Evolutionary conservation across 2,888 invertebrate species (phyloP).

Genomic region (Temnothorax ravouxi): DNA sequence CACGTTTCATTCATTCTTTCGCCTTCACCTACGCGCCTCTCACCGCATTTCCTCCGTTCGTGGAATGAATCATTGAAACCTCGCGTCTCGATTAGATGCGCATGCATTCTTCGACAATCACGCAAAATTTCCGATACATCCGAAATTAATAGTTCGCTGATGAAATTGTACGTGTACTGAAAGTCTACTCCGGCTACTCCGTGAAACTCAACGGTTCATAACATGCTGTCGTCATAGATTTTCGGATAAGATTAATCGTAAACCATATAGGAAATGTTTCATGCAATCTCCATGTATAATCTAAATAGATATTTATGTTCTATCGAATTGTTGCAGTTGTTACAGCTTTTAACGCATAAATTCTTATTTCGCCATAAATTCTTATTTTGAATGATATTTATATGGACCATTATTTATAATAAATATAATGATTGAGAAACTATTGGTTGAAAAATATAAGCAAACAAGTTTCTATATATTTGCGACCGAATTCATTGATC

Average conservation of each 20-base stretch:
- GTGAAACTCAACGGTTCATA: not conserved
- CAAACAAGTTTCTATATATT: not conserved
- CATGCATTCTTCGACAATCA: conserved; percentile 13
- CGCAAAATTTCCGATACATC: not conserved
- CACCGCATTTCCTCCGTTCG: conserved; percentile 67
- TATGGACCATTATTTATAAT: not conserved
- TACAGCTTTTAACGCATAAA: not conserved
- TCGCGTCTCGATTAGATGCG: conserved; percentile 40
- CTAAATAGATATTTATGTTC: too few species aligned
- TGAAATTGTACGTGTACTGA: not conserved
- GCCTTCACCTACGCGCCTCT: conserved; percentile 69
- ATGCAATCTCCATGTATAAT: too few species aligned
- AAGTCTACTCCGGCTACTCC: not conserved
- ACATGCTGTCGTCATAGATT: not conserved
- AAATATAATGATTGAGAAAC: not conserved
- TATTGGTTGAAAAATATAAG: not conserved
- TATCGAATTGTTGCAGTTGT: not conserved
- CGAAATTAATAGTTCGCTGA: conserved; percentile 7
- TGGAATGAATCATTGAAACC: conserved; percentile 71
- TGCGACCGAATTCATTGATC: not conserved
- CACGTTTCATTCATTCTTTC: conserved; percentile 76
- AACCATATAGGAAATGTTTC: not conserved
- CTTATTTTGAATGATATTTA: not conserved
- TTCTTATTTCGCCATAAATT: not conserved
- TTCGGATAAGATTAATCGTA: conserved; percentile 10